Evolutionary conservation across 2,113 vertebrate species (phyloP).

Genomic region (Myiagra hebetior): DNA sequence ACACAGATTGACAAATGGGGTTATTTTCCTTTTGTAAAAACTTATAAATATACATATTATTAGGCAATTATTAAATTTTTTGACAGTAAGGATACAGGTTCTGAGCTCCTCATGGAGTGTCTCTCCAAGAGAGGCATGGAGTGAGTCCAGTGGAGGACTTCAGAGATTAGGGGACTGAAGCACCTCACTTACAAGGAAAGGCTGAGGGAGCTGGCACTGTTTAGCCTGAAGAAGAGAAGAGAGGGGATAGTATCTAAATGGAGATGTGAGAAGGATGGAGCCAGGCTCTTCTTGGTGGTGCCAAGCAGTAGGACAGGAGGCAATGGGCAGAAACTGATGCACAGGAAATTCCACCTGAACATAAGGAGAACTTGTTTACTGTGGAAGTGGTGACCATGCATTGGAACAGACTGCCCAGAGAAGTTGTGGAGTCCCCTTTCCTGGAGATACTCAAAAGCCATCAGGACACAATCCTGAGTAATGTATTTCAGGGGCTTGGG

Average conservation of each 20-base stretch:
- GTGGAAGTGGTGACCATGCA: rapidly evolving
- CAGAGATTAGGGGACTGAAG: not conserved
- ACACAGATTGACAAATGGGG: not conserved
- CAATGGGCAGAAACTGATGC: not conserved
- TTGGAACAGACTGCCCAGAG: not conserved
- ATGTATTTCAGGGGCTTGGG: not conserved
- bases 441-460: not conserved
- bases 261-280: not conserved
- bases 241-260: not conserved
- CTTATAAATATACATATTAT: not conserved
- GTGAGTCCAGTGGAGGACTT: not conserved
- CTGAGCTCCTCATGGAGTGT: not conserved
- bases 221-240: not conserved
- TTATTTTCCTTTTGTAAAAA: not conserved
- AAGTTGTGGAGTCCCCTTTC: not conserved
- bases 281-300: not conserved
- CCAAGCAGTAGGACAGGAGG: not conserved
- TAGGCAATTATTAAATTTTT: not conserved
- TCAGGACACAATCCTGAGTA: not conserved
- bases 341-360: not conserved
- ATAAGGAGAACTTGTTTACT: not conserved
- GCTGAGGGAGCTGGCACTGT: not conserved
- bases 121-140: not conserved
- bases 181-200: not conserved
- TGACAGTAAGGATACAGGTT: not conserved